Evolutionary conservation across 2,888 invertebrate genomes (phyloP), one percentile per base, ranked within the genome.

Genomic region (Sinentomon sp.): DNA sequence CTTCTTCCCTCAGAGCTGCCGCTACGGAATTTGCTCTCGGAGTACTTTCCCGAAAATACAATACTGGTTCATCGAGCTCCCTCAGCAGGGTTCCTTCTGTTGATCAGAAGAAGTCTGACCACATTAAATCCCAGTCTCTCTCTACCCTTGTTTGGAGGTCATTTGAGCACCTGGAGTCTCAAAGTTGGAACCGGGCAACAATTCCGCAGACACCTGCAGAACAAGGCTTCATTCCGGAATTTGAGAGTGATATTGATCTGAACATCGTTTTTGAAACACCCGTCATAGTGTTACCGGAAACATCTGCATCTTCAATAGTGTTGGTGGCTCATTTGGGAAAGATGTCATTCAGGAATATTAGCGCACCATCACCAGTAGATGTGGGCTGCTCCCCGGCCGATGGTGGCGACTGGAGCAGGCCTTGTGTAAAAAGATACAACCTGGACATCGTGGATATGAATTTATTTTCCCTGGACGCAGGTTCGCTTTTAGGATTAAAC

Each of bases 1-100:
- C 82, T 10, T 63, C 70, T 33, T 77, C 82, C 31, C 72, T 89
- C 44, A 72, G 74, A 42, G 69, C 73, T 33, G 87, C 85, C 33
- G 89, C 89, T 21, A 75, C 82, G 0, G 85, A 87, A 55, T 78
- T 89, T 68, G 89, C 89, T 17, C 66, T 77, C 37, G 82, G 78
- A 1, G 62, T 89, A 36, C n/a, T n/a, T n/a, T n/a, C n/a, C n/a
- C n/a, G n/a, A n/a, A n/a, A n/a, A n/a, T n/a, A n/a, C n/a, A n/a
- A n/a, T n/a, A n/a, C n/a, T n/a, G n/a, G n/a, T n/a, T n/a, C n/a
- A n/a, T n/a, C n/a, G n/a, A n/a, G n/a, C n/a, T n/a, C n/a, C n/a
- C n/a, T n/a, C n/a, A n/a, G n/a, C n/a, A n/a, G n/a, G n/a, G n/a
- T n/a, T n/a, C n/a, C n/a, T n/a, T n/a, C n/a, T n/a, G n/a, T n/a